Conservation (phyloP, 2,888 invertebrate genomes). For the Myopa testacea region DNA sequence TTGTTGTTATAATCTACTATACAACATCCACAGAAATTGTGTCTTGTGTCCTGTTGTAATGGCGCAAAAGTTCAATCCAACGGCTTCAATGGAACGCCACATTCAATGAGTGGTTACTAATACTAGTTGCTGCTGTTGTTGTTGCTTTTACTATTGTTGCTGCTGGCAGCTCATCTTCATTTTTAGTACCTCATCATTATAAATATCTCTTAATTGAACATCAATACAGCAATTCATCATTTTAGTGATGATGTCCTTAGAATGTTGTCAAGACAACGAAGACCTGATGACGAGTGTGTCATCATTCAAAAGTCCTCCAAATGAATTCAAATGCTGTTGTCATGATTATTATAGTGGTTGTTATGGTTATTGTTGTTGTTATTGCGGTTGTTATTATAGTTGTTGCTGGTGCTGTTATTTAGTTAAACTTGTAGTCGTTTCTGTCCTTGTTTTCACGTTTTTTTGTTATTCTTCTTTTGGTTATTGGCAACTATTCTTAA, state of each 20-base stretch:
- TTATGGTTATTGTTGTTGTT: neutral
- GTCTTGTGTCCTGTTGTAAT: no score
- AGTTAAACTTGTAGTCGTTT: neutral
- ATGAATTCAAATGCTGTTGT: neutral
- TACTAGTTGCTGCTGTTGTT: slow-evolving; percentile 25
- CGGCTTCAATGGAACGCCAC: no score
- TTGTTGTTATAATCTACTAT: no score
- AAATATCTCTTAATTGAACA: slow-evolving; percentile 47
- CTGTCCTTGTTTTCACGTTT: no score
- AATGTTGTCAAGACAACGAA: neutral
- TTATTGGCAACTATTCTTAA: no score
- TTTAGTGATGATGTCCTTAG: no score
- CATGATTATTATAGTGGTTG: slow-evolving; percentile 2
- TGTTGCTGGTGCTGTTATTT: neutral
- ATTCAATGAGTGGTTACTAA: slow-evolving; percentile 40
- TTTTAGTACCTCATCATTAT: slow-evolving; percentile 28
- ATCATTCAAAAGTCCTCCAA: neutral
- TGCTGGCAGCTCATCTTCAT: slow-evolving; percentile 11
- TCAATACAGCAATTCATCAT: slow-evolving; percentile 44
- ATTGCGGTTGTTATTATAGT: neutral
- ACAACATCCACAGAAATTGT: neutral
- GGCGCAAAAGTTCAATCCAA: no score
- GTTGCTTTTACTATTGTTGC: slow-evolving; percentile 5
- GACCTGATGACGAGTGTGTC: neutral
- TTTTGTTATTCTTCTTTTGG: no score